phyloP scores from a whole-genome alignment of 2,888 invertebrate species.

The Autographa gamma region DNA sequence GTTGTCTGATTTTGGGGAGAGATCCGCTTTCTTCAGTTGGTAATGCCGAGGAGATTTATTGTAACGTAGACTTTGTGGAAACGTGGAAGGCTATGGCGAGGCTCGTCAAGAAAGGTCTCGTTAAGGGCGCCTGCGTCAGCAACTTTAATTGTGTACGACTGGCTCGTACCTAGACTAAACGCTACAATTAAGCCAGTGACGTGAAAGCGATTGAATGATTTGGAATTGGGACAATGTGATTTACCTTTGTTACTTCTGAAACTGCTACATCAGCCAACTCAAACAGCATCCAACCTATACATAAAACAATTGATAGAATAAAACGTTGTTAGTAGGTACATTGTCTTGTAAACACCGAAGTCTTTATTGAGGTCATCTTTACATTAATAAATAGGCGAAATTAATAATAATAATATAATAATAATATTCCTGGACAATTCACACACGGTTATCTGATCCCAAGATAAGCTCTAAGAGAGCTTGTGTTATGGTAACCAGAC shows the following conservation, averaged over 20 bases:
- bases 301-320: too few relatives aligned
- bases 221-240: background rate
- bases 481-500: too few relatives aligned
- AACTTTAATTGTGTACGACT: constrained; percentile 93
- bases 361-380: too few relatives aligned
- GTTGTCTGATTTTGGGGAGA: constrained; percentile 76
- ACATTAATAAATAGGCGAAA: too few relatives aligned
- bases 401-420: too few relatives aligned
- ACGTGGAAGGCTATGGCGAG: constrained; percentile 92
- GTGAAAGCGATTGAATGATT: constrained; percentile 59
- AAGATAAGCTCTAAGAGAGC: too few relatives aligned
- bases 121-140: constrained; percentile 91
- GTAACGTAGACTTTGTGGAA: constrained; percentile 91
- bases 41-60: constrained; percentile 86
- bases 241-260: background rate
- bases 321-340: too few relatives aligned
- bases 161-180: constrained; percentile 86
- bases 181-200: constrained; percentile 89
- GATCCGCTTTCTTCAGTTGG: constrained; percentile 89
- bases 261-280: background rate
- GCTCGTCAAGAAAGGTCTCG: constrained; percentile 89
- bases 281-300: too few relatives aligned
- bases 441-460: too few relatives aligned
- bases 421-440: too few relatives aligned
- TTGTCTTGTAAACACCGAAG: too few relatives aligned